Conservation (phyloP, 2,888 invertebrate genomes). For the Tinea semifulvella region DNA sequence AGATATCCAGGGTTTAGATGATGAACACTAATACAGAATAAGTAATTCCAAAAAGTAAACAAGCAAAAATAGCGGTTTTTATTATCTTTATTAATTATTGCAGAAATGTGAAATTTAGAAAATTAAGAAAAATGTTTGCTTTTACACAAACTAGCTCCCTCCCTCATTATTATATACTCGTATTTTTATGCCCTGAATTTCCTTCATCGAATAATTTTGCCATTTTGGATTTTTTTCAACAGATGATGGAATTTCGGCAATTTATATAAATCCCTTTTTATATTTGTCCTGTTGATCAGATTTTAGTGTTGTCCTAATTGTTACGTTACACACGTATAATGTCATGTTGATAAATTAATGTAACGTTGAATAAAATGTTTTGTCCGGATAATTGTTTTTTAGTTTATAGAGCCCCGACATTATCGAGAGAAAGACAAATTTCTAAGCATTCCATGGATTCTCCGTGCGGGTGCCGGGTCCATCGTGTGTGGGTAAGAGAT, state of each 20-base stretch:
- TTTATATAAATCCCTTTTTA: too few species aligned
- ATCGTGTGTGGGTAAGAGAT: too few species aligned
- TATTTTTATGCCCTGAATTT: conserved; percentile 22
- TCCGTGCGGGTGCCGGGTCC: too few species aligned
- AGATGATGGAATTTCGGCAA: too few species aligned
- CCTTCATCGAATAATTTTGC: conserved; percentile 44
- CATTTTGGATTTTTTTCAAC: conserved; percentile 27
- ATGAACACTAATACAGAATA: conserved; percentile 31
- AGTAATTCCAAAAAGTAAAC: conserved; percentile 42
- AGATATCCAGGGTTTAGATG: conserved; percentile 48
- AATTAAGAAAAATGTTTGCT: conserved; percentile 62
- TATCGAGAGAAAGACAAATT: too few species aligned
- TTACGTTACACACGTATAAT: too few species aligned
- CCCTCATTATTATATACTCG: background rate
- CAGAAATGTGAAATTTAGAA: conserved; percentile 54
- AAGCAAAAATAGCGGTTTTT: conserved; percentile 56
- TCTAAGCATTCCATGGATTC: too few species aligned
- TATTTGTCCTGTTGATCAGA: too few species aligned
- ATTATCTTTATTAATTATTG: conserved; percentile 55
- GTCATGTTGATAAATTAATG: too few species aligned
- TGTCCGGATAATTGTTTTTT: background rate
- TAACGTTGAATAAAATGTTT: background rate
- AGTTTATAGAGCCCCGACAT: too few species aligned
- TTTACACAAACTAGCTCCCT: conserved; percentile 19
- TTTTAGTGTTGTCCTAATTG: background rate